Evolutionary conservation across 92 coral and sea anemone species (phyloP).

Genomic region (Paragorgia papillata): DNA sequence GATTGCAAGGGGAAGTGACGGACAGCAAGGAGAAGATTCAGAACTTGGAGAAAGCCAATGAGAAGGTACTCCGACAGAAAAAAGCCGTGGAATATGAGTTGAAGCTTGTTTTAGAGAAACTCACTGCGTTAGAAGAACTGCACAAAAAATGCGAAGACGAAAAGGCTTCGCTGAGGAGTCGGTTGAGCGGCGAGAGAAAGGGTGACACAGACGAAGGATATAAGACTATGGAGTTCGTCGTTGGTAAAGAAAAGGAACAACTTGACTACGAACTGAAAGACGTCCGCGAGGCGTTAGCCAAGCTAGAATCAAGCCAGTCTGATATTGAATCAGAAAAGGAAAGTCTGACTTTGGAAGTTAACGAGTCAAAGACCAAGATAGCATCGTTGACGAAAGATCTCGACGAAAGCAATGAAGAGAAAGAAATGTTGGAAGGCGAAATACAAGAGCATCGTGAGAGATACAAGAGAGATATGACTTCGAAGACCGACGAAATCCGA

Average conservation of each 20-base stretch:
- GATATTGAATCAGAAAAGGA: constrained; percentile 58
- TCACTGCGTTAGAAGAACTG: constrained; percentile 51
- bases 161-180: constrained; percentile 61
- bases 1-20: constrained; percentile 48
- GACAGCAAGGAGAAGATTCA: neutral
- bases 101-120: constrained; percentile 56
- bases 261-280: constrained; percentile 57
- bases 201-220: constrained; percentile 22
- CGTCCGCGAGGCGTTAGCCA: constrained; percentile 45
- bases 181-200: constrained; percentile 6
- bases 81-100: constrained; percentile 58
- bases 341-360: constrained; percentile 57
- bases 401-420: constrained; percentile 47
- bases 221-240: constrained; percentile 19
- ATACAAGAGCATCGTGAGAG: constrained; percentile 61
- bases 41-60: neutral
- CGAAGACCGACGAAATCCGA: constrained; percentile 63
- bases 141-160: constrained; percentile 65
- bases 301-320: constrained; percentile 45
- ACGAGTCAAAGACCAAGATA: constrained; percentile 45
- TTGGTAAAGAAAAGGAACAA: constrained; percentile 56
- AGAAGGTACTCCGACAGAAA: neutral
- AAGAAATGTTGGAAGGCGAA: constrained; percentile 59
- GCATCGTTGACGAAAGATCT: constrained; percentile 48
- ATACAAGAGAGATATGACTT: constrained; percentile 53